Conservation (phyloP, 2,797 vertebrate genomes). For the Trachurus trachurus region DNA sequence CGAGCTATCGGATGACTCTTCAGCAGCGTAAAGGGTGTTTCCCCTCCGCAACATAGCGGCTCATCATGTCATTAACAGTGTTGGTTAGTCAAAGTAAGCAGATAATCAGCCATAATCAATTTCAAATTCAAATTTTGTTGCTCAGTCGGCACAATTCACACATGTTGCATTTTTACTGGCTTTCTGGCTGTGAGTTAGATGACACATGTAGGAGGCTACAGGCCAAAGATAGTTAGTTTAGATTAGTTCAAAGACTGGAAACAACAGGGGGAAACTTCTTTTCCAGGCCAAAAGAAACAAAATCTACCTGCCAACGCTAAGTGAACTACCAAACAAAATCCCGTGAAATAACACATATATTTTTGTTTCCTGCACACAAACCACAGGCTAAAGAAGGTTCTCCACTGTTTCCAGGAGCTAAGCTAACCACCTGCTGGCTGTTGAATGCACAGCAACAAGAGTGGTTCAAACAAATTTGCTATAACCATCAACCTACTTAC, state of each 20-base stretch:
- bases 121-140: not conserved
- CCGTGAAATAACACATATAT: no score
- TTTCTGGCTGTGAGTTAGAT: no score
- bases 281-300: not conserved
- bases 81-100: not conserved
- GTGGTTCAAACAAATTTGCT: no score
- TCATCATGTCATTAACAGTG: not conserved
- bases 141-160: no score
- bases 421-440: not conserved
- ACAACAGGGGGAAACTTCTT: not conserved
- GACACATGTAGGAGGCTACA: no score
- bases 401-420: not conserved
- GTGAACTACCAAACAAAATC: not conserved
- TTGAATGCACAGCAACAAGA: not conserved
- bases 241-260: not conserved
- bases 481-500: not conserved
- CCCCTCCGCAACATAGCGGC: not conserved
- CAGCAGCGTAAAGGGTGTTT: constrained; percentile 15
- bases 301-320: not conserved
- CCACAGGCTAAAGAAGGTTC: no score
- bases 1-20: constrained; percentile 48
- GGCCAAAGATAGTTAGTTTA: not conserved
- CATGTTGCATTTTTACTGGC: no score
- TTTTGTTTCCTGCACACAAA: no score
- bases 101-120: not conserved